These are phyloP conservation scores for Pterois miles DNA, from an alignment of 2,797 vertebrate genomes.

Conservation along the genomic window DNA sequence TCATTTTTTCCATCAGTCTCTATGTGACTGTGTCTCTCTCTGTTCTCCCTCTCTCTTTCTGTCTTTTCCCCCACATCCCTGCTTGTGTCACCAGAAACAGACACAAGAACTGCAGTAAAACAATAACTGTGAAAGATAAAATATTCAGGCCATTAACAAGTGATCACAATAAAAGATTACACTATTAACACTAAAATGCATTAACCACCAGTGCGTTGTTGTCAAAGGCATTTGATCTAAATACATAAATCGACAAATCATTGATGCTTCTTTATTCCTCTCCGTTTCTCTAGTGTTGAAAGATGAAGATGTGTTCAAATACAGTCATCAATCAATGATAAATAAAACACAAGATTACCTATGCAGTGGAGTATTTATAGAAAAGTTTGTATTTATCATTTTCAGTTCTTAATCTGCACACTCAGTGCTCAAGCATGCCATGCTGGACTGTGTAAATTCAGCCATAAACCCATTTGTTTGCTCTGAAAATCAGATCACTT, in stretches of 20 bases:
- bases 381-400: conserved; percentile 53
- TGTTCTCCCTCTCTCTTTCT: background rate
- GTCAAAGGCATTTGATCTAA: conserved; percentile 60
- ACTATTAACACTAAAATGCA: conserved; percentile 75
- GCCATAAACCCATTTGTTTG: conserved; percentile 58
- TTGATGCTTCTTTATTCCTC: conserved; percentile 4
- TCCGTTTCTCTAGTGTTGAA: conserved; percentile 11
- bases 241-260: conserved; percentile 42
- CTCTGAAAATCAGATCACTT: conserved; percentile 50
- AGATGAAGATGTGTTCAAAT: conserved; percentile 8
- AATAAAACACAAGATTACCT: conserved; percentile 11
- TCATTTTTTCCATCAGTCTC: conserved; percentile 57
- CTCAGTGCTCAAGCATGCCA: conserved; percentile 29
- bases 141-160: conserved; percentile 58
- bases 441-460: conserved; percentile 46
- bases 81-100: conserved; percentile 44
- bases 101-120: conserved; percentile 54
- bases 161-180: conserved; percentile 67
- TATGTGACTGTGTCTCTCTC: conserved; percentile 23
- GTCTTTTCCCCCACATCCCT: background rate
- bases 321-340: conserved; percentile 14
- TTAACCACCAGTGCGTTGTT: conserved; percentile 62
- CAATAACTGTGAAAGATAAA: conserved; percentile 37
- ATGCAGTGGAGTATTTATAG: conserved; percentile 33
- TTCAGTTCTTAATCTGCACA: conserved; percentile 51